Conservation (phyloP, 2,888 invertebrate genomes). For the Himalopsyche japonica region DNA sequence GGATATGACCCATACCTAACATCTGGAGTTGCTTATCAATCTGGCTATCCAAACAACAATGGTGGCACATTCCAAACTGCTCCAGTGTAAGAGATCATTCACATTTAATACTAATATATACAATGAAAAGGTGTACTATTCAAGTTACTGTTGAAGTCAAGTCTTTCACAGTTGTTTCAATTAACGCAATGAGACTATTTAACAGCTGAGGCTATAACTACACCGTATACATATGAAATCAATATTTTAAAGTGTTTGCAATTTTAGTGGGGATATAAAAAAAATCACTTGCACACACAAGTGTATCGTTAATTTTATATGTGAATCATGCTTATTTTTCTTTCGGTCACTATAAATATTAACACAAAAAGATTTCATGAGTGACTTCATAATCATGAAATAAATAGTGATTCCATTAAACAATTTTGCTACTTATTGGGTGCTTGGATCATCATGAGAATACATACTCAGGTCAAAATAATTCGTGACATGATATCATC, state of each 20-base stretch:
- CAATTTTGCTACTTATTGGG: not conserved
- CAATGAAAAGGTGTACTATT: no score
- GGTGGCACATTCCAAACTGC: slow-evolving; percentile 13
- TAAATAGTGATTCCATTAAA: not conserved
- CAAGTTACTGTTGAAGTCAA: no score
- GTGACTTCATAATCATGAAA: not conserved
- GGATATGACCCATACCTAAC: not conserved
- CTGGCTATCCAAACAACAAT: not conserved
- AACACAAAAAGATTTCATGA: not conserved
- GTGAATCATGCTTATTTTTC: no score
- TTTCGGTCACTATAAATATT: not conserved
- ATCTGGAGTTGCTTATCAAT: not conserved
- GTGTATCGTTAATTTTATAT: no score
- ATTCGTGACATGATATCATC: not conserved
- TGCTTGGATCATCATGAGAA: not conserved
- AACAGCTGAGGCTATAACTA: no score
- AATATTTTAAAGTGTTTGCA: no score
- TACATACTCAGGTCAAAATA: not conserved
- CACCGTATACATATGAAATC: no score
- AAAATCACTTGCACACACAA: no score
- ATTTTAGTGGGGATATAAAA: no score
- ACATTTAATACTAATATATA: no score
- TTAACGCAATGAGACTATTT: no score
- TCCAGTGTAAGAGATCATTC: slow-evolving; percentile 10
- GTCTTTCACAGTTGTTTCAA: no score